Conservation (phyloP, 1,140 invertebrate species). For the Geopemphigus sp. region DNA sequence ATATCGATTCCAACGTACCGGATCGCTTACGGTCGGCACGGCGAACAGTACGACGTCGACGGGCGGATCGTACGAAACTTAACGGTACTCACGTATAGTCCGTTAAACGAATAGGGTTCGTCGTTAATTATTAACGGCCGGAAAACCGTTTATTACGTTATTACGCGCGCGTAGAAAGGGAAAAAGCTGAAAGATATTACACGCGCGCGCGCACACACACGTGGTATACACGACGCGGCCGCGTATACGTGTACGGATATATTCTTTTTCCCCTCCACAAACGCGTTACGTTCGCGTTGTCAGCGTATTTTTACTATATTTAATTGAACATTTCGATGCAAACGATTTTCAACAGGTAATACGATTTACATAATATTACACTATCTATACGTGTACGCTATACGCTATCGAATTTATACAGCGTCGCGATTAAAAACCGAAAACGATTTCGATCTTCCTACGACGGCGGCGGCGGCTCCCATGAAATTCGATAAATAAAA, state of each 20-base stretch:
- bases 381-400: neutral
- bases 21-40: too few species aligned
- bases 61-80: too few species aligned
- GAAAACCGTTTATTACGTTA: neutral
- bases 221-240: too few species aligned
- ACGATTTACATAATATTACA: constrained; percentile 37
- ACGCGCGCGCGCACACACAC: too few species aligned
- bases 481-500: constrained; percentile 18
- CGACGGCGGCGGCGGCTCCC: neutral
- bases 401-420: constrained; percentile 11
- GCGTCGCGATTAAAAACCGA: constrained; percentile 31
- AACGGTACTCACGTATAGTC: neutral
- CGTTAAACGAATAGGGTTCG: neutral
- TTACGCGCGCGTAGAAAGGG: neutral
- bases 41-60: too few species aligned
- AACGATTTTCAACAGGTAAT: constrained; percentile 45
- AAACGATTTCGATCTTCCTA: constrained; percentile 34
- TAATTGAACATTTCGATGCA: constrained; percentile 45
- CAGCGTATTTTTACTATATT: constrained; percentile 26
- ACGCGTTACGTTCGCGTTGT: too few species aligned
- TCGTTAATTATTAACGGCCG: neutral
- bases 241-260: too few species aligned
- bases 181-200: neutral
- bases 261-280: too few species aligned
- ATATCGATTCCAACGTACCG: too few species aligned